Base-by-base conservation (phyloP, 1,140 invertebrate genomes). In the Cataglyphis hispanica region DNA sequence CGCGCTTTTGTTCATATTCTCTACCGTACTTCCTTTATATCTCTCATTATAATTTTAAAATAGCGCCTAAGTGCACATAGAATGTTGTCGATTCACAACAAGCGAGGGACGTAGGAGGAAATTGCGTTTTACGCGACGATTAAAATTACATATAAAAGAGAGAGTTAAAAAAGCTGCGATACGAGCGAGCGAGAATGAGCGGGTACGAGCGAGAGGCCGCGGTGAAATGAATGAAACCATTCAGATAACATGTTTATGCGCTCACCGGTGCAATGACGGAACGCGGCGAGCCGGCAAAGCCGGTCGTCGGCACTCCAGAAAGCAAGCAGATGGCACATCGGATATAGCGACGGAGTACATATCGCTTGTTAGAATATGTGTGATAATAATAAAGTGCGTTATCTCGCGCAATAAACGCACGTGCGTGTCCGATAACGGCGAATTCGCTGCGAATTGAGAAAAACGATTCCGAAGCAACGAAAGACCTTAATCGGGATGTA, bases 181-280 rank as follows among this genome's bases (percentile, higher is more conserved):
- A 16, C 27, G 70, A 74, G 50, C 22, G 50, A 50, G 50, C 5
- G 40, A 53, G 46, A 60, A 43, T 1, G 66, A 61, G 31, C n/a
- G 46, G 58, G n/a, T 10, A 7, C 31, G 16, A 63, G 64, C n/a
- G 70, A 86, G 74, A 72, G 27, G 19, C 58, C 25, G 53, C 61
- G 31, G 80, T 46, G 31, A 78, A 91, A 92, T 91, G 91, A 92
- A 92, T 92, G 90, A 92, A 92, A 89, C 87, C 90, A 91, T 92
- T 91, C 81, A 88, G 70, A 67, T 81, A 91, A 87, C 85, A 89
- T 88, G 81, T 92, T 92, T 92, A 92, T 90, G 77, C 77, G 89
- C 86, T 91, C 85, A 75, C 89, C 72, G 72, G 37, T 2, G 58
- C 37, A 27, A 64, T 80, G 77, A 46, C 43, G 13, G 43, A 66